A percentile compares a stretch with the other conserved stretches of the same genome.
These are phyloP conservation scores for Cryptotis parvus DNA, from an alignment of 2,113 vertebrate genomes.

Conservation along the genomic window DNA sequence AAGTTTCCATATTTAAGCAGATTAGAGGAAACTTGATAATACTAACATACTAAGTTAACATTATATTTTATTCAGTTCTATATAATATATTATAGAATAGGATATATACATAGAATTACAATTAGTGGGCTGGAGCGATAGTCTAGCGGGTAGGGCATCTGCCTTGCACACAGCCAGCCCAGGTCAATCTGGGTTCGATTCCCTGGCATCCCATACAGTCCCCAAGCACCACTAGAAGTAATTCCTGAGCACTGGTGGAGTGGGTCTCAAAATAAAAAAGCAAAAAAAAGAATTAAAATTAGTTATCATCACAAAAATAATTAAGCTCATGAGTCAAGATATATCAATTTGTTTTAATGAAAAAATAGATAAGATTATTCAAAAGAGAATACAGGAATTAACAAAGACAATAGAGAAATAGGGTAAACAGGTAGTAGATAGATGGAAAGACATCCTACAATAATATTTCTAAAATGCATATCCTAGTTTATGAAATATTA, in stretches of 20 bases:
- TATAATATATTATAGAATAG: not conserved
- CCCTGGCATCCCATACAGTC: too few relatives aligned
- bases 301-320: slow-evolving; percentile 27
- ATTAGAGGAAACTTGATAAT: not conserved
- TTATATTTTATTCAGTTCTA: not conserved
- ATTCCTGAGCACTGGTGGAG: too few relatives aligned
- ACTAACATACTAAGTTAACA: not conserved
- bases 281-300: not conserved
- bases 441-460: not conserved
- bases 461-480: not conserved
- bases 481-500: not conserved
- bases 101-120: too few relatives aligned
- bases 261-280: too few relatives aligned
- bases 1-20: not conserved
- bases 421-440: not conserved
- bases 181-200: too few relatives aligned
- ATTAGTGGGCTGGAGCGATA: too few relatives aligned
- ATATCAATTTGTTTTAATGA: not conserved
- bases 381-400: slow-evolving; percentile 31
- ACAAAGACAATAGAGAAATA: not conserved
- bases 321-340: not conserved
- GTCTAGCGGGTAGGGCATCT: too few relatives aligned
- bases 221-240: too few relatives aligned
- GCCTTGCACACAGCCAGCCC: too few relatives aligned
- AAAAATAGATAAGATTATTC: slow-evolving; percentile 7